Evolutionary conservation across 2,113 vertebrate species (phyloP), one percentile per base, ranked within the genome.

Genomic region (Alouatta palliata): DNA sequence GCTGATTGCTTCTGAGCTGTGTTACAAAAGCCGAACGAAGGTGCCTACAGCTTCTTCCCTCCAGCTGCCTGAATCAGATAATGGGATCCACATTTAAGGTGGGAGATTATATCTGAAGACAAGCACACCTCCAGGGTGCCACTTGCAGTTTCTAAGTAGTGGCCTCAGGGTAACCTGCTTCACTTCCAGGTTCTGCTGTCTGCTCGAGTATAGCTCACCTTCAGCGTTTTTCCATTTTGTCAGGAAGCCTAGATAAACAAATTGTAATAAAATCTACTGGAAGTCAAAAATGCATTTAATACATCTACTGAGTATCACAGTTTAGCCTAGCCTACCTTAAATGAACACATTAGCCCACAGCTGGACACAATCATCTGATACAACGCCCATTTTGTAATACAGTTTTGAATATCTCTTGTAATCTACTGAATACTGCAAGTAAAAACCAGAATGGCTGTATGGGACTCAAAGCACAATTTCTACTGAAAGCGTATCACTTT

Each of bases 61-160:
- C 32, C 23, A 7, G 37, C 8, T 12, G 37, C 81, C 43, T 27
- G 70, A n/a, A 54, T 66, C 73, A 56, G 64, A 40, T 2, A 37
- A 23, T 3, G 27, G 49, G 17, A 40, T 6, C 3, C 20, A 19
- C 30, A 19, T 73, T 23, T 1, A 40, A 2, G 2, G 27, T 9
- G 2, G 25, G 58, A 68, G 4, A 2, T 47, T 75, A 13, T 21
- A 14, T 17, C 68, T 6, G 21, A 32, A 14, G 92, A 12, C 49
- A 68, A 70, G 70, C 3, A 45, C 8, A 32, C 14, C 32, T 77
- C 49, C 10, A 12, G 49, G 61, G 32, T 14, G 47, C n/a, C 45
- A 3, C 19, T 5, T 12, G 68, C 19, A 8, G 6, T 5, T 35
- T 10, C 47, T 7, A 30, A 86, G 37, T 58, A 8, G 40, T 12